Base-by-base conservation (phyloP, 2,113 vertebrate genomes). In the Ciconia maguari region DNA sequence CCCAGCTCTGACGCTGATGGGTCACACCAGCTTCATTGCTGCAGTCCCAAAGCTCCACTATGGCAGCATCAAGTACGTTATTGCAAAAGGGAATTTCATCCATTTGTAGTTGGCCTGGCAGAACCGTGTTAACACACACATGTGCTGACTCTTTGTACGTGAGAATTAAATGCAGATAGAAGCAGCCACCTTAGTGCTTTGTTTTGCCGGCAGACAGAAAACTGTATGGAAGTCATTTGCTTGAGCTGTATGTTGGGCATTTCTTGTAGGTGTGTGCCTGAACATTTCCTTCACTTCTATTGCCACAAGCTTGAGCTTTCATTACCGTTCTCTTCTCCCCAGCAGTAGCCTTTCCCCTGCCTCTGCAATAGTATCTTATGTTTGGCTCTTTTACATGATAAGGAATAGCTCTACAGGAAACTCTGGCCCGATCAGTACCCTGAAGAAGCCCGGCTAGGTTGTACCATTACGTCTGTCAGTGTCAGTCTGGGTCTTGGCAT, bases 381-480 rank as follows among this genome's bases (percentile, higher is more conserved):
- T 61, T 61, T 2, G 8, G 26, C 21, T 68, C 18, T 55, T 54
- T 21, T 21, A n/a, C 32, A 9, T 16, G 55, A 21, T 58, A 44
- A 44, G 41, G 21, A 76, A n/a, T 29, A 21, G 24, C 55, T 12
- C 42, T 60, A 29, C 32, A 46, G 54, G 44, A n/a, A 20, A 46
- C 6, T 32, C 36, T 18, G 70, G 30, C 30, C 71, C 7, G 2
- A 57, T 13, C 32, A 4, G 46, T 58, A 6, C 24, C 15, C 30
- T 17, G 55, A 22, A 21, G 32, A 12, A 46, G 55, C 24, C 32
- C 0, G 2, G 38, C 30, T 25, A 11, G 52, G 41, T 26, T 57
- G 52, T 52, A 30, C 19, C 3, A 19, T 30, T 52, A 30, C 0
- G 4, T 6, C 36, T 52, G 27, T 21, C n/a, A 18, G 0, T 38